A percentile compares a stretch with the other conserved stretches of the same genome.
Conservation (phyloP, 2,113 vertebrate genomes). For the Neopipo cinnamomea region DNA sequence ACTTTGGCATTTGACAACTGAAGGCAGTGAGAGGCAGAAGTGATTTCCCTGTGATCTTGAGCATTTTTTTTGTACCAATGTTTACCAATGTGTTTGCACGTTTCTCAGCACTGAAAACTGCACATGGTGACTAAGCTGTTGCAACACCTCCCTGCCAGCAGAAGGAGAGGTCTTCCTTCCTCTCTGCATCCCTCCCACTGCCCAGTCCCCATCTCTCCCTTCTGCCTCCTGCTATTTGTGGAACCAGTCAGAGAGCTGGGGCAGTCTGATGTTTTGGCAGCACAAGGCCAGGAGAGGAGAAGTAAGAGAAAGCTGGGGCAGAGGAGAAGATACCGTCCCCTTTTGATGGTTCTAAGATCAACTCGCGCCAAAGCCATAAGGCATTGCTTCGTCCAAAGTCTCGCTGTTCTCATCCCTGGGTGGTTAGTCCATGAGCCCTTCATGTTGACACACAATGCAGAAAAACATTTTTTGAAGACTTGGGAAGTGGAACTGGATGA, state of each 20-base stretch:
- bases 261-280: background rate
- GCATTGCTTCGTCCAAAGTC: background rate
- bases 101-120: background rate
- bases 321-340: background rate
- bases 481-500: background rate
- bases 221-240: accelerated
- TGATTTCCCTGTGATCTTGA: background rate
- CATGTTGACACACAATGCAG: background rate
- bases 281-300: background rate
- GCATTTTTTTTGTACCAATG: background rate
- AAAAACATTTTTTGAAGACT: background rate
- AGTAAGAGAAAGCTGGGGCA: background rate
- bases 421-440: background rate
- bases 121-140: background rate
- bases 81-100: background rate
- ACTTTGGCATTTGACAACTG: background rate
- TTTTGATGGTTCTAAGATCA: background rate
- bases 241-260: accelerated
- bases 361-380: background rate
- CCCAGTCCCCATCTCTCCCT: background rate
- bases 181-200: accelerated
- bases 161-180: background rate
- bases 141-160: background rate
- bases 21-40: background rate
- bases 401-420: background rate